Evolutionary conservation across 2,888 invertebrate species (phyloP), one percentile per base, ranked within the genome.

Genomic region (Epistrophe eligans): DNA sequence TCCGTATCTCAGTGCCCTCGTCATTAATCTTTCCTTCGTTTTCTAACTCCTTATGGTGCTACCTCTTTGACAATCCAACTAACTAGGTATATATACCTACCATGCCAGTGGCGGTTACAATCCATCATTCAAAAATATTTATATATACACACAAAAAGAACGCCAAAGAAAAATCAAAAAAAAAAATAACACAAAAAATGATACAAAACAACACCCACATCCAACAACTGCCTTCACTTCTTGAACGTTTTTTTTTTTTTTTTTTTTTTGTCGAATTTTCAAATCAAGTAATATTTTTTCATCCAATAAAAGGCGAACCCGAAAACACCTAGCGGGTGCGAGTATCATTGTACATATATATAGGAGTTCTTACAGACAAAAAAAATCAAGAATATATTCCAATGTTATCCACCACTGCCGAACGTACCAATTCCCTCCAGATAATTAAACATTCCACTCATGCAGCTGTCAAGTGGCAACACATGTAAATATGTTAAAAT

Each of bases 391-490:
- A 40, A 35, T 15, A 45, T 40, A 55, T 55, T 55, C 52, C 24
- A 55, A 55, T 28, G 52, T 28, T 55, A 74, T 50, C 52, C 66
- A 45, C 17, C 38, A 64, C 52, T 48, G 45, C 55, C 24, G 28
- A 2, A 64, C 60, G 28, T 24, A 64, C 60, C 55, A 19, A 66
- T 77, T 74, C 73, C 67, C 24, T 77, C n/a, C 57, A 77, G 85
- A 87, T 87, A 87, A 87, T 87, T 79, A 87, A 87, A 87, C 79
- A 87, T 87, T 87, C 83, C 83, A 87, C 79, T 87, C 87, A 87
- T 83, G 87, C 85, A 87, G 79, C 83, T 83, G 82, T 79, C 87
- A 87, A 87, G 76, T 87, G 87, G 83, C 71, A 87, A 87, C 83
- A 82, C 87, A 82, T 87, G 87, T 87, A 79, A 87, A 87, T 66